Evolutionary conservation across 2,888 invertebrate genomes (phyloP), one percentile per base, ranked within the genome.

Genomic region (Protonemura montana): DNA sequence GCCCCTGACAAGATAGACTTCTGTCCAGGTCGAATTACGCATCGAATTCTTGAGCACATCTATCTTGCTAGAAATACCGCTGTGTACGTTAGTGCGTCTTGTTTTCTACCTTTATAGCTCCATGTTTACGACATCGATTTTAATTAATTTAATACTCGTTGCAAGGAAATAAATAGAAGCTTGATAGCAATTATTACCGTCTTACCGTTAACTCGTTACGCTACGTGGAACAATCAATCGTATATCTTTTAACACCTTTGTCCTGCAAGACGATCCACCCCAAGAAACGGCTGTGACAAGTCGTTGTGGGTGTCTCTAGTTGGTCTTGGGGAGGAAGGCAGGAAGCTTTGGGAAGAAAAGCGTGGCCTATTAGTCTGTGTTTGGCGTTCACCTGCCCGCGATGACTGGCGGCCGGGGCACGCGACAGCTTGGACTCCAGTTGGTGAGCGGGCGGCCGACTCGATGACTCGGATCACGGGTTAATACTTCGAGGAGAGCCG

Each of bases 361-460:
- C 84, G 84, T 84, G 84, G 84, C 84, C 84, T 84, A 84, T 84
- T 84, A 84, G 84, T 13, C 0, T 26, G n/a, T 83, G 30, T 29
- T 78, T 29, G 29, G 30, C 26, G 41, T 42, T 83, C 84, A 84
- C 84, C 84, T 84, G 84, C 84, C 76, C 29, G 26, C 21, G 41
- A 28, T 29, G 30, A 76, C 59, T 16, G 35, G 35, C 35, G 35
- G 10, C 42, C 2, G 28, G 76, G 76, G 84, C 59, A 59, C 76
- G 84, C 84, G 84, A 84, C 84, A 84, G 84, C 84, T 84, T 84
- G 84, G 25, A 25, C 84, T 41, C 42, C 84, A 84, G 84, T 84
- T 84, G 84, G 84, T 29, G 13, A 84, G 84, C 84, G 59, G 42
- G 82, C 41, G 35, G 10, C 26, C 59, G 16, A 10, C 59, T 13